phyloP scores from a whole-genome alignment of 1,140 invertebrate species.

The Melanaphis sacchari region DNA sequence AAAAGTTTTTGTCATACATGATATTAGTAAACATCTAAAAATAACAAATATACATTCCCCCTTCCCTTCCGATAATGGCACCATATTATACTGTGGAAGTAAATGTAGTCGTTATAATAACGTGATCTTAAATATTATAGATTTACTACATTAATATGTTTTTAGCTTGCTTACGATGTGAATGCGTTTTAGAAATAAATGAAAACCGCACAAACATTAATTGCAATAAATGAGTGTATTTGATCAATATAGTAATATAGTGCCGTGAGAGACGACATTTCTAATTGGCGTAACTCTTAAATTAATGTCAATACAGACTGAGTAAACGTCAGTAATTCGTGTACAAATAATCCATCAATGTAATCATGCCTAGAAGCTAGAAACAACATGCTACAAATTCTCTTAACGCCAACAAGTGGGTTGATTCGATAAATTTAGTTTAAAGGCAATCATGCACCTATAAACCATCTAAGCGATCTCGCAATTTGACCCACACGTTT shows the following conservation, averaged over 20 bases:
- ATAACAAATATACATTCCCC: not conserved
- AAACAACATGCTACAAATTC: not conserved
- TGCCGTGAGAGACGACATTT: not conserved
- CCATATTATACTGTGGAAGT: not conserved
- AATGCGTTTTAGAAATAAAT: not conserved
- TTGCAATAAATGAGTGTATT: not conserved
- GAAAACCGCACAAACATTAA: not conserved
- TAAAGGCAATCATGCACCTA: not conserved
- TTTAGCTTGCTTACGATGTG: not conserved
- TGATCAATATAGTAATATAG: not conserved
- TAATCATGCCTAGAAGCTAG: not conserved
- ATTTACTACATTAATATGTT: not conserved
- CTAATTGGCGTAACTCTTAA: not conserved
- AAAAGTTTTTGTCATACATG: not conserved
- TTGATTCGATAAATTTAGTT: not conserved
- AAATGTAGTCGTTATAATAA: not conserved
- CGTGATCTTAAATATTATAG: not conserved
- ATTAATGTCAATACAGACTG: not conserved
- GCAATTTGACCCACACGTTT: not conserved
- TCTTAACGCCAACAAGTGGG: not conserved
- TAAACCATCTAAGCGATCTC: not conserved
- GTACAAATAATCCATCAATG: not conserved
- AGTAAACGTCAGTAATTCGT: not conserved
- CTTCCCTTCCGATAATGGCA: not conserved
- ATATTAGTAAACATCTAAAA: not conserved